Conservation (phyloP, 2,888 invertebrate species). For the Dione juno region DNA sequence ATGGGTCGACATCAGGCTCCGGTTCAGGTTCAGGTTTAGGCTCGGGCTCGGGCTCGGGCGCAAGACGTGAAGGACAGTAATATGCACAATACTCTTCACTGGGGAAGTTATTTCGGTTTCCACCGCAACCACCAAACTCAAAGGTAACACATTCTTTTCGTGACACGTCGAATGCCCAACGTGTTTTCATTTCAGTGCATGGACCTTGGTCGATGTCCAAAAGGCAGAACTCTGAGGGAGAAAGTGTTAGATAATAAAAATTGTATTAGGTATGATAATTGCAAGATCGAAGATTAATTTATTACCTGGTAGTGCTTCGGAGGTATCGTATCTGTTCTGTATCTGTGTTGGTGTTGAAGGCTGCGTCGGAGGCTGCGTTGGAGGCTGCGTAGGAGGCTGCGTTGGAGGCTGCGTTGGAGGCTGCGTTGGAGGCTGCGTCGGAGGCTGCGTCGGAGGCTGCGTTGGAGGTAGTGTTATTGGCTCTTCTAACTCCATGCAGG, state of each 20-base stretch:
- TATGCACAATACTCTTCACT: conserved; percentile 87
- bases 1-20: neutral
- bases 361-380: neutral
- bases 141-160: conserved; percentile 91
- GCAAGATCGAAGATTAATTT: neutral
- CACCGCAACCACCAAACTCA: conserved; percentile 91
- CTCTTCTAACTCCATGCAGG: conserved; percentile 80
- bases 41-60: neutral
- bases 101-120: conserved; percentile 91
- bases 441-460: conserved; percentile 52
- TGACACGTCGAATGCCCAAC: conserved; percentile 88
- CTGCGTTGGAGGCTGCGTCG: conserved; percentile 33
- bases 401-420: conserved; percentile 31
- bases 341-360: neutral
- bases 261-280: neutral
- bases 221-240: conserved; percentile 86
- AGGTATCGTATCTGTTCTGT: neutral
- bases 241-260: conserved; percentile 1
- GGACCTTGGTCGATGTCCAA: conserved; percentile 86
- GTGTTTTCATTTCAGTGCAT: conserved; percentile 82
- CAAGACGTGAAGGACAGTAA: conserved; percentile 83
- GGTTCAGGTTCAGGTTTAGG: neutral
- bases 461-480: conserved; percentile 53
- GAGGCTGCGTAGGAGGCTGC: conserved; percentile 41
- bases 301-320: neutral